These are phyloP conservation scores for Austrolebias charrua DNA, from an alignment of 2,797 vertebrate species.

Conservation along the genomic window DNA sequence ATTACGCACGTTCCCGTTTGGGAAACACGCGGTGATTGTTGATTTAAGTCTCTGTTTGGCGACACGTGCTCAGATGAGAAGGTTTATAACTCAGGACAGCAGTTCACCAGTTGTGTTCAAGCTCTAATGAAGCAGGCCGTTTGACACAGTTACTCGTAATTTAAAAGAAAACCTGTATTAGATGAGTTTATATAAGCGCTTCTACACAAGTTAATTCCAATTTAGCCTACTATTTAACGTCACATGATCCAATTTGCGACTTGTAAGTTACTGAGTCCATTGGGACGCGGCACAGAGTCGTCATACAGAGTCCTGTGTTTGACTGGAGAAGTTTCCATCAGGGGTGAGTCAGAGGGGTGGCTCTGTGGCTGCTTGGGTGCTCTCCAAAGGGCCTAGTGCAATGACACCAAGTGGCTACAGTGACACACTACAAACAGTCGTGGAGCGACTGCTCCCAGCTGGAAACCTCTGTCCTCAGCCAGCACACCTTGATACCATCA, in stretches of 20 bases:
- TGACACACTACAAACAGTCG: slow-evolving; percentile 78
- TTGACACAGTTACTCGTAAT: not conserved
- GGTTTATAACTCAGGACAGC: slow-evolving; percentile 14
- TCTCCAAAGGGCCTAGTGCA: slow-evolving; percentile 73
- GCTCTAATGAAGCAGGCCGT: slow-evolving; percentile 8
- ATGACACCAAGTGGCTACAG: slow-evolving; percentile 82
- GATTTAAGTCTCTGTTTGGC: slow-evolving; percentile 40
- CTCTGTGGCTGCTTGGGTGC: slow-evolving; percentile 74
- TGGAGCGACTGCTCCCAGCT: slow-evolving; percentile 59
- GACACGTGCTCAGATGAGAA: slow-evolving; percentile 40
- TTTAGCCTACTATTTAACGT: slow-evolving; percentile 18
- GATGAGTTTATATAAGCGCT: not conserved
- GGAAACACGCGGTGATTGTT: slow-evolving; percentile 47
- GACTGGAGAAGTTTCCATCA: slow-evolving; percentile 78
- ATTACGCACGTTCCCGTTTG: slow-evolving; percentile 69
- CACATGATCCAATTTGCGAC: slow-evolving; percentile 38
- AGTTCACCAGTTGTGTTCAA: slow-evolving; percentile 12
- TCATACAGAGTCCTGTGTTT: slow-evolving; percentile 74
- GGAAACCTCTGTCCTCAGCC: slow-evolving; percentile 59
- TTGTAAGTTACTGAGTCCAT: slow-evolving; percentile 58
- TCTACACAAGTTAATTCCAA: not conserved
- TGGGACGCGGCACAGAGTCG: slow-evolving; percentile 64
- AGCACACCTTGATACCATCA: slow-evolving; percentile 70
- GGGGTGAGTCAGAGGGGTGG: slow-evolving; percentile 75
- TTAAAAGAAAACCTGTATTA: not conserved